A percentile compares a stretch with the other conserved stretches of the same genome.
phyloP scores from a whole-genome alignment of 2,113 vertebrate species.

The Thunnus thynnus region DNA sequence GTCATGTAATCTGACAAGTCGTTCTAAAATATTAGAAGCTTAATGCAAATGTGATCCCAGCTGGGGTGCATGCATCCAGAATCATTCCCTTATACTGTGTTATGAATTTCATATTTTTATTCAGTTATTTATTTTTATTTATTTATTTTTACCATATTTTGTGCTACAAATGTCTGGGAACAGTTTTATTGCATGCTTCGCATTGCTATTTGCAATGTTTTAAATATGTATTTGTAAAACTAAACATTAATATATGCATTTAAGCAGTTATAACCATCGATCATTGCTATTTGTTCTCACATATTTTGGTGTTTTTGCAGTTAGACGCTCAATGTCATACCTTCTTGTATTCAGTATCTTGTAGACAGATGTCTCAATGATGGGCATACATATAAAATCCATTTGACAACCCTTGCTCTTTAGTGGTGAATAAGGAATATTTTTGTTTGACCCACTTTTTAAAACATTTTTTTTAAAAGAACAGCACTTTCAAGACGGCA shows the following conservation, averaged over 20 bases:
- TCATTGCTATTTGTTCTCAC: too few species aligned
- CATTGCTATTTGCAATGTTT: neutral
- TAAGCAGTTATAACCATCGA: too few species aligned
- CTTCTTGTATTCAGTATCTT: neutral
- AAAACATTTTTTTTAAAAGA: too few species aligned
- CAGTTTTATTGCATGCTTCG: neutral
- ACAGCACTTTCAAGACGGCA: neutral
- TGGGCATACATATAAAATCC: too few species aligned
- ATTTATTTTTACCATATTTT: neutral
- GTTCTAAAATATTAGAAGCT: slow-evolving; percentile 28
- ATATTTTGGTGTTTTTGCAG: too few species aligned
- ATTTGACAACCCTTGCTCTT: neutral
- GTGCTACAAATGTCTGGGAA: neutral
- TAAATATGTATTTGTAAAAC: neutral
- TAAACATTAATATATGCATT: neutral
- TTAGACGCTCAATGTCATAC: too few species aligned
- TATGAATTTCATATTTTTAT: neutral
- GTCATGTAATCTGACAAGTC: slow-evolving; percentile 36
- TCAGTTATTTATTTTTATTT: too few species aligned
- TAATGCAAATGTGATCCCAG: slow-evolving; percentile 3
- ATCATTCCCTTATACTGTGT: neutral
- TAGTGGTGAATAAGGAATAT: neutral
- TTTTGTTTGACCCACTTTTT: neutral
- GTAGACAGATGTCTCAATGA: neutral
- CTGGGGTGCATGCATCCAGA: slow-evolving; percentile 1